Evolutionary conservation across 2,888 invertebrate species (phyloP).

Genomic region (Phasia obesa): DNA sequence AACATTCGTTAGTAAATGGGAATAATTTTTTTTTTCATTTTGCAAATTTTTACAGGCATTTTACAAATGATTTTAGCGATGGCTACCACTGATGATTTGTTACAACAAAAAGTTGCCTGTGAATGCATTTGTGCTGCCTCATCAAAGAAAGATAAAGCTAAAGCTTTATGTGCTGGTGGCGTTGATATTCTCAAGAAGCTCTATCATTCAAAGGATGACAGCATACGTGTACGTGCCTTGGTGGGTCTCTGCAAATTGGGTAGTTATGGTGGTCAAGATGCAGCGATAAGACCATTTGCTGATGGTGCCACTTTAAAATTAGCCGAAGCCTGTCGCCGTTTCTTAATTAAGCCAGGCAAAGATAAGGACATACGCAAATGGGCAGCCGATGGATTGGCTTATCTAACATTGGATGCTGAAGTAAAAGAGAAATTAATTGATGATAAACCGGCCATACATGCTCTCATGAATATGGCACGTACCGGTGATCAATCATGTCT

Average conservation of each 20-base stretch:
- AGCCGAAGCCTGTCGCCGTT: conserved; percentile 96
- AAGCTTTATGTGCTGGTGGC: conserved; percentile 93
- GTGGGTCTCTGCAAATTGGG: conserved; percentile 98
- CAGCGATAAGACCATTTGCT: conserved; percentile 95
- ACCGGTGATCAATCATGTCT: conserved; percentile 93
- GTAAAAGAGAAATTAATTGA: conserved; percentile 98
- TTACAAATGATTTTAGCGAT: conserved; percentile 98
- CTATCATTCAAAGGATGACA: conserved; percentile 94
- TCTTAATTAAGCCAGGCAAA: conserved; percentile 93
- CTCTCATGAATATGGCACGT: conserved; percentile 94
- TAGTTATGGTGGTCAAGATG: conserved; percentile 96
- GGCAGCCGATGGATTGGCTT: conserved; percentile 98
- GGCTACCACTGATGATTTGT: conserved; percentile 94
- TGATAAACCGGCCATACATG: conserved; percentile 91
- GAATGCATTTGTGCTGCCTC: conserved; percentile 98
- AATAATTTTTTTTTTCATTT: not conserved
- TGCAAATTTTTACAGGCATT: conserved; percentile 83
- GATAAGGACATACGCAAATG: conserved; percentile 95
- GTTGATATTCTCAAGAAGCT: conserved; percentile 96
- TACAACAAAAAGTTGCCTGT: conserved; percentile 96
- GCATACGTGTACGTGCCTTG: conserved; percentile 93
- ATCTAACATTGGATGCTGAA: conserved; percentile 98
- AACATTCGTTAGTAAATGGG: too few species aligned
- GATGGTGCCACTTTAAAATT: conserved; percentile 96
- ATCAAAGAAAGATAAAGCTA: conserved; percentile 98